Evolutionary conservation across 2,888 invertebrate species (phyloP), one percentile per base, ranked within the genome.

Genomic region (Sturmia bella): DNA sequence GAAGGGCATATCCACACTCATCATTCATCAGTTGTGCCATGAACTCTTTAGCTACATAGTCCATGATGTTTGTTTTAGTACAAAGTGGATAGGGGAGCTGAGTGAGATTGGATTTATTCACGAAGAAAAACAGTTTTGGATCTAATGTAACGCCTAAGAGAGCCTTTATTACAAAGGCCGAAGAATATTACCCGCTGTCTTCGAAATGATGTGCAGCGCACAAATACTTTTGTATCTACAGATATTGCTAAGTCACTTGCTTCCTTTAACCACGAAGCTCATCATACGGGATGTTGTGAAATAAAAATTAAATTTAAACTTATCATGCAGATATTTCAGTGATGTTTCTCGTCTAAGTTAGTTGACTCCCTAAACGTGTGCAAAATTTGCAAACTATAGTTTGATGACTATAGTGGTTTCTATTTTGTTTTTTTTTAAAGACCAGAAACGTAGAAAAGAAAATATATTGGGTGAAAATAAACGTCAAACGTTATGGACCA

Each of bases 301-400:
- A 66, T 12, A 24, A 59, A 66, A 56, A 50, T 73, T 45, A 64
- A 45, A 54, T 27, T 61, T 72, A 43, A 48, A 68, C 66, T 69
- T 56, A 43, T 73, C 81, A 76, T 82, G 74, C 74, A 74, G 74
- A 78, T 78, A 66, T 64, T 57, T 64, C n/a, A 66, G 74, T 64
- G 52, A 52, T 66, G 63, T 41, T 74, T 59, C 27, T 54, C 45
- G 11, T 17, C 19, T 43, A 66, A 57, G n/a, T 52, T 41, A 68
- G 45, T 69, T 69, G 27, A 74, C 37, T 75, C 74, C 68, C 68
- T 12, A 43, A 68, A 63, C 21, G 64, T 77, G 63, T 78, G 74
- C 45, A 59, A 78, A 64, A 66, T 32, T 70, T 59, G 41, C 43
- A 78, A 72, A 78, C 56, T 74, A 69, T 59, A 61, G 61, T 74